Evolutionary conservation across 2,888 invertebrate genomes (phyloP).

Genomic region (Meandrusa payeni): DNA sequence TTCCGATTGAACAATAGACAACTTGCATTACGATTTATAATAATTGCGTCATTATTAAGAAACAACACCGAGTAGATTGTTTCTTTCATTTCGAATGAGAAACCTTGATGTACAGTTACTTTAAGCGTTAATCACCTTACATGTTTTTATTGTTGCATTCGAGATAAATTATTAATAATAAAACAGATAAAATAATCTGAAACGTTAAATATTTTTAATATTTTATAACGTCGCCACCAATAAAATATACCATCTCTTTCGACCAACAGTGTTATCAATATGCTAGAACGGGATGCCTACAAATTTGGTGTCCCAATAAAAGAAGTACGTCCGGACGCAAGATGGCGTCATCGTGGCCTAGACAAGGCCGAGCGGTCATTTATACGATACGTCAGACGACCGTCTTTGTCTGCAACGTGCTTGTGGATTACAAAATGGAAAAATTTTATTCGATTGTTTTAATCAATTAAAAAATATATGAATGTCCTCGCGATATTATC

Average conservation of each 20-base stretch:
- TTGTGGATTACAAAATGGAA: conserved; percentile 44
- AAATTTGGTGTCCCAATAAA: conserved; percentile 65
- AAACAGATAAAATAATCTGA: conserved; percentile 23
- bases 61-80: conserved; percentile 10
- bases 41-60: conserved; percentile 31
- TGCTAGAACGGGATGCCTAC: conserved; percentile 52
- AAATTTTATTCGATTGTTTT: conserved; percentile 33
- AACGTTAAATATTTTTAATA: conserved; percentile 28
- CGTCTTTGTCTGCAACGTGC: conserved; percentile 57
- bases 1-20: conserved; percentile 53
- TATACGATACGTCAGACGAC: conserved; percentile 68
- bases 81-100: conserved; percentile 7
- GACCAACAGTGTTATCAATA: conserved; percentile 27
- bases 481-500: too few species aligned
- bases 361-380: conserved; percentile 79
- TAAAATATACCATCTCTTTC: conserved; percentile 43
- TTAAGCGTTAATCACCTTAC: not conserved
- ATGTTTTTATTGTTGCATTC: conserved; percentile 21
- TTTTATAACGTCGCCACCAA: conserved; percentile 43
- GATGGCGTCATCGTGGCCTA: conserved; percentile 79
- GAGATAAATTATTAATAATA: conserved; percentile 30
- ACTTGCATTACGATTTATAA: conserved; percentile 31
- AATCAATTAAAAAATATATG: conserved; percentile 4
- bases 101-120: conserved; percentile 2
- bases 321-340: conserved; percentile 66